phyloP scores from a whole-genome alignment of 2,113 vertebrate genomes.

The Sturnira hondurensis region DNA sequence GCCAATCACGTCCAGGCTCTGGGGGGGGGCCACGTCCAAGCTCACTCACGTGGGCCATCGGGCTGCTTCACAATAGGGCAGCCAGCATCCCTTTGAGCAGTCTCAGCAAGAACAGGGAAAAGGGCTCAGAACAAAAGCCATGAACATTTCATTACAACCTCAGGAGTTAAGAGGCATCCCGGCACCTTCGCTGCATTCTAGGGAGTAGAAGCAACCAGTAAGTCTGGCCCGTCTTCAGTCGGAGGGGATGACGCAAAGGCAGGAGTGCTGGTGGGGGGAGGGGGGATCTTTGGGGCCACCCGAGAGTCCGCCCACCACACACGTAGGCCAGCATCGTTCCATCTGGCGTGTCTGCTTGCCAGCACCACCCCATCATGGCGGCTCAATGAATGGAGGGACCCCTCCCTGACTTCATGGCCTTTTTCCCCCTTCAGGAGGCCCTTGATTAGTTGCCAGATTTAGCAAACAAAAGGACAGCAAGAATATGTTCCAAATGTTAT shows the following conservation, averaged over 20 bases:
- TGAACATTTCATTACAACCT: neutral
- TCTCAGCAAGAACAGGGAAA: neutral
- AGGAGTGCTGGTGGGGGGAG: accelerated
- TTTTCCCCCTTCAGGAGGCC: neutral
- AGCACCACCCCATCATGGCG: neutral
- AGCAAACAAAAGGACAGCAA: neutral
- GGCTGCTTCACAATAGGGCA: neutral
- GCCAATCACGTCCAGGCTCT: neutral
- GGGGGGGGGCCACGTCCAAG: neutral
- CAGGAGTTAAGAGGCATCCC: neutral
- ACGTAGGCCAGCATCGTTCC: neutral
- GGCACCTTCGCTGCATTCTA: too few species aligned
- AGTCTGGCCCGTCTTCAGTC: neutral
- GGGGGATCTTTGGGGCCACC: accelerated
- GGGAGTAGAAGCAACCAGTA: accelerated
- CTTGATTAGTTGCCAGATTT: neutral
- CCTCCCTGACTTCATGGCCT: neutral
- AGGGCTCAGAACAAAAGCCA: neutral
- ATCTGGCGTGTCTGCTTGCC: too few species aligned
- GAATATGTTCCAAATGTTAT: neutral
- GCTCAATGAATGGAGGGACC: neutral
- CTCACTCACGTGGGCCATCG: accelerated
- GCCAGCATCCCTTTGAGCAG: neutral
- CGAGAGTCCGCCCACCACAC: neutral
- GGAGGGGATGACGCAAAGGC: neutral